Evolutionary conservation across 23 tunicate species (phyloP).

Genomic region (Styela plicata): DNA sequence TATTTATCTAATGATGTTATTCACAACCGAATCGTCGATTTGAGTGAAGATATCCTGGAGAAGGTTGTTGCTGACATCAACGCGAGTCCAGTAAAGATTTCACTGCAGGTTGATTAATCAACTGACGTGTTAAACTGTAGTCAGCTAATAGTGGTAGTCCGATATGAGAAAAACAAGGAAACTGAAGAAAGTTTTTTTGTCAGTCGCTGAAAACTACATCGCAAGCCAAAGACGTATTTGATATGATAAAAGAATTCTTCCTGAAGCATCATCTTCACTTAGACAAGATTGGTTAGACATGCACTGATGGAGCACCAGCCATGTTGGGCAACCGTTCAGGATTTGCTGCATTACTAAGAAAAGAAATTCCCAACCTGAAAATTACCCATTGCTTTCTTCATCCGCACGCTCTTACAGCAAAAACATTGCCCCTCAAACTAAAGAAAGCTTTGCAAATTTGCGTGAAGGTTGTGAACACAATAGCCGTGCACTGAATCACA

Average conservation of each 20-base stretch:
- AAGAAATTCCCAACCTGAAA: too few relatives aligned
- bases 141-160: conserved; percentile 48
- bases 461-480: too few relatives aligned
- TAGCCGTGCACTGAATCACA: too few relatives aligned
- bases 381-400: too few relatives aligned
- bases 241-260: conserved; percentile 45
- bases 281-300: conserved; percentile 50
- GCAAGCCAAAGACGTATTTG: conserved; percentile 37
- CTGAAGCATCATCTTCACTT: conserved; percentile 54
- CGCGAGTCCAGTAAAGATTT: conserved; percentile 39
- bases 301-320: conserved; percentile 58
- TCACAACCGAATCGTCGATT: conserved; percentile 38
- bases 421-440: too few relatives aligned
- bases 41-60: conserved; percentile 37
- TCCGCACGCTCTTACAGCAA: too few relatives aligned
- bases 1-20: conserved; percentile 46
- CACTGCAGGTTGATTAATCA: conserved; percentile 52
- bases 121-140: conserved; percentile 46
- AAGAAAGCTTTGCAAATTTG: too few relatives aligned
- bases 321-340: too few relatives aligned
- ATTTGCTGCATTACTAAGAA: too few relatives aligned
- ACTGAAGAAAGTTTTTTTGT: conserved; percentile 59
- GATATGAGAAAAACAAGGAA: conserved; percentile 43
- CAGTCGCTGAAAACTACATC: conserved; percentile 41
- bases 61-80: conserved; percentile 48